Evolutionary conservation across 2,113 vertebrate species (phyloP), one percentile per base, ranked within the genome.

Genomic region (Labrus mixtus): DNA sequence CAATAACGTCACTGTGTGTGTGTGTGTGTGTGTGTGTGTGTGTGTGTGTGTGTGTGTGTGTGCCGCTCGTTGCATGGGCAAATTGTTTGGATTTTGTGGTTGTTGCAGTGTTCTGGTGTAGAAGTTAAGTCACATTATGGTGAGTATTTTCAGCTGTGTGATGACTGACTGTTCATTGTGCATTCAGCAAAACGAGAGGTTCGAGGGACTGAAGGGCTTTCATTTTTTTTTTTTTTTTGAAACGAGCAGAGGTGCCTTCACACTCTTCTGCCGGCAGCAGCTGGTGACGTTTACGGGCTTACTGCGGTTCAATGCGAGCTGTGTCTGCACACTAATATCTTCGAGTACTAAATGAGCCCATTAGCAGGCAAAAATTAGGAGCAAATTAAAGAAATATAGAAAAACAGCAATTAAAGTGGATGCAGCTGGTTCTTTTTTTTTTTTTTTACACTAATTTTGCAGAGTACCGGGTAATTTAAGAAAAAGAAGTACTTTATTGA

Each of bases 131-230:
- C 73, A 70, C 53, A 37, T 55, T 25, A 41, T 33, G 13, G 66
- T 37, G 70, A 22, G 1, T 71, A 73, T 78, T 67, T 72, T n/a
- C 61, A 78, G 69, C 66, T 37, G 13, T 29, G 51, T 67, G 56
- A 67, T 45, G 29, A n/a, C 39, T 39, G 39, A 61, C 25, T n/a
- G 20, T 56, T 59, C 22, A n/a, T 33, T 15, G 51, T 55, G 73
- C 4, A 56, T 45, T 78, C 74, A 68, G 60, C n/a, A 71, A 73
- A 73, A 77, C 56, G 17, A 55, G 69, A 63, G 37, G 64, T 33
- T 50, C 23, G 23, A 73, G 54, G 20, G 58, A 51, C 13, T 20
- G 36, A 78, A 58, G 74, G 67, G 70, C 57, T 60, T 64, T 72
- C 43, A 36, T 76, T n/a, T n/a, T n/a, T n/a, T n/a, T n/a, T n/a